Percentiles rank a stretch among this genome's conserved stretches.
Evolutionary conservation across 2,888 invertebrate genomes (phyloP).

Genomic region (Cerastis leucographa): DNA sequence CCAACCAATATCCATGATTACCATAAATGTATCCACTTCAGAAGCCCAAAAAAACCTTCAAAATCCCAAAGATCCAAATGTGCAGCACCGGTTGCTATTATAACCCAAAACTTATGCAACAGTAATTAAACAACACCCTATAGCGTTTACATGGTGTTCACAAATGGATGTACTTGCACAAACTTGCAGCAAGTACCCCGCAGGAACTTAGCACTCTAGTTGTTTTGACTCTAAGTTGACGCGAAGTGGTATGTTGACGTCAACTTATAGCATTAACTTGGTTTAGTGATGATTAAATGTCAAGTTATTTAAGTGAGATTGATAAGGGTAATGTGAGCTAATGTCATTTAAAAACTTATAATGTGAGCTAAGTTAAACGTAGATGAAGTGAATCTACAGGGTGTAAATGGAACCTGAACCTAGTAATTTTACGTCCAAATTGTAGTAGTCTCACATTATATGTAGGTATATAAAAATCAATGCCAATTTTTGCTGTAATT

Average conservation of each 20-base stretch:
- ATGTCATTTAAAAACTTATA: too few relatives aligned
- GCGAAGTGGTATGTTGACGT: slow-evolving; percentile 7
- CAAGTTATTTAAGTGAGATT: slow-evolving; percentile 20
- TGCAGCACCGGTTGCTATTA: not conserved
- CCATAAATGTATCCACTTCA: not conserved
- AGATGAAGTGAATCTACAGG: not conserved
- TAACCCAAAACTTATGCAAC: not conserved
- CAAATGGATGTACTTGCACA: slow-evolving; percentile 22
- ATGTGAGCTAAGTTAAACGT: not conserved
- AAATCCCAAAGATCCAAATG: not conserved
- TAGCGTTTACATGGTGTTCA: slow-evolving; percentile 46
- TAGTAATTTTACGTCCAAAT: too few relatives aligned
- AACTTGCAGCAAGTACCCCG: slow-evolving; percentile 28
- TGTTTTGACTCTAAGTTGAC: slow-evolving; percentile 38
- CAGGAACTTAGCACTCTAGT: slow-evolving; percentile 4
- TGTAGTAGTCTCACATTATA: too few relatives aligned
- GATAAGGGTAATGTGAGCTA: slow-evolving; percentile 8
- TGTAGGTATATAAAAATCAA: too few relatives aligned
- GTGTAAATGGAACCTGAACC: too few relatives aligned
- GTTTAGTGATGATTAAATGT: not conserved
- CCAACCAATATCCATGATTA: too few relatives aligned
- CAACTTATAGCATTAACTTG: slow-evolving; percentile 10
- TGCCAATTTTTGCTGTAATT: too few relatives aligned
- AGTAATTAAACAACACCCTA: slow-evolving; percentile 11
- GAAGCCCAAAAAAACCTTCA: not conserved